Conservation (phyloP, 2,888 invertebrate species). For the Cremastinae sp. region DNA sequence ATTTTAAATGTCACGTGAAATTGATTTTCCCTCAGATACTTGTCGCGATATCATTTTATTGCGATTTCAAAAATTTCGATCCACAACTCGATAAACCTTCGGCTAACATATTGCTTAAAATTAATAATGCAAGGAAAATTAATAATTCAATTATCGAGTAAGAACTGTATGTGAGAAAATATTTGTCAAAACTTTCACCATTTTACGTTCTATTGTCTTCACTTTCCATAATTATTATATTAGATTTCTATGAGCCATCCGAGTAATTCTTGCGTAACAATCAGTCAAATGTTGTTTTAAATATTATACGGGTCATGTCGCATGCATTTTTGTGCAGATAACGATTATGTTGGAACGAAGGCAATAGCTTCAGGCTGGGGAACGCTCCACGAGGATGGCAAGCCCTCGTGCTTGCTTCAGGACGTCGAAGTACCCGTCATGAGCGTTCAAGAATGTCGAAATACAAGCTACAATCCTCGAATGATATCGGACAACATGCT, state of each 20-base stretch:
- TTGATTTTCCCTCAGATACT: no score
- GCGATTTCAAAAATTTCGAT: no score
- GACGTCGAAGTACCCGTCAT: conserved; percentile 89
- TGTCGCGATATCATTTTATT: no score
- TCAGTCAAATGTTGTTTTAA: neutral
- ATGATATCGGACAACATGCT: conserved; percentile 95
- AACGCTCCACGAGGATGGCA: conserved; percentile 91
- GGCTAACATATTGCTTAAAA: no score
- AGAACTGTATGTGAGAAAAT: no score
- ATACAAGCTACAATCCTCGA: conserved; percentile 89
- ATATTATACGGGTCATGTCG: conserved; percentile 36
- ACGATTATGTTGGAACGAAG: conserved; percentile 86
- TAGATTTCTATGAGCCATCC: no score
- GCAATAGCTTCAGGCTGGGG: conserved; percentile 94
- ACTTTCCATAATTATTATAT: conserved; percentile 18
- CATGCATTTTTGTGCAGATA: conserved; percentile 79
- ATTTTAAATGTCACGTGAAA: no score
- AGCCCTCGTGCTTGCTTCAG: conserved; percentile 90
- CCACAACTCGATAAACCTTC: no score
- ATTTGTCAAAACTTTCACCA: no score
- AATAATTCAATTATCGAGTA: no score
- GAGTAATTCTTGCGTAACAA: conserved; percentile 2
- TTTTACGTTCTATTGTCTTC: conserved; percentile 3
- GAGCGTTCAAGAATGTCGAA: conserved; percentile 77
- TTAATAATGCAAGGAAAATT: no score